Evolutionary conservation across 1,140 invertebrate genomes (phyloP).

Genomic region (Cyphomyrmex costatus): DNA sequence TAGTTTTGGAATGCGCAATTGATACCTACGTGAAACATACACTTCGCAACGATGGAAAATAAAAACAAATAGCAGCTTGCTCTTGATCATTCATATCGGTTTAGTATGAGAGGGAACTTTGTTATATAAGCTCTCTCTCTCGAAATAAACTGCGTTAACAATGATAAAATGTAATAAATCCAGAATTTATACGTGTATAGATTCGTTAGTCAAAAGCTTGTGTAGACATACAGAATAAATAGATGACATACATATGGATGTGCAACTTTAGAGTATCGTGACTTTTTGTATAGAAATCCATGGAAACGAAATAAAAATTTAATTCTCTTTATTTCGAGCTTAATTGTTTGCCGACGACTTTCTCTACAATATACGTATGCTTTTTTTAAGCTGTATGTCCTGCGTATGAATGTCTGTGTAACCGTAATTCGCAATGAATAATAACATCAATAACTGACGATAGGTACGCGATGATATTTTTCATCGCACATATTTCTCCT

Average conservation of each 20-base stretch:
- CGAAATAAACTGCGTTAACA: constrained; percentile 15
- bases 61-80: constrained; percentile 7
- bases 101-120: background rate
- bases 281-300: background rate
- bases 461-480: background rate
- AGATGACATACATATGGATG: constrained; percentile 17
- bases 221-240: background rate
- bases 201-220: background rate
- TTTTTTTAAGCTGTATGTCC: background rate
- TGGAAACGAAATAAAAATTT: constrained; percentile 11
- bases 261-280: constrained; percentile 5
- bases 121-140: background rate
- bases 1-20: background rate
- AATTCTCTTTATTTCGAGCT: constrained; percentile 13
- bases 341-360: background rate
- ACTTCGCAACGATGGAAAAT: constrained; percentile 13
- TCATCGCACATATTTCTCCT: background rate
- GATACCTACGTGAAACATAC: background rate
- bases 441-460: constrained; percentile 26
- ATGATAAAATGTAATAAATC: constrained; percentile 6
- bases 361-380: background rate
- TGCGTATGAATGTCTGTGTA: background rate
- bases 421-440: background rate
- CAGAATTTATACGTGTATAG: background rate
- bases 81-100: constrained; percentile 15